Base-by-base conservation (phyloP, 2,888 invertebrate species). In the Harmothoe impar region DNA sequence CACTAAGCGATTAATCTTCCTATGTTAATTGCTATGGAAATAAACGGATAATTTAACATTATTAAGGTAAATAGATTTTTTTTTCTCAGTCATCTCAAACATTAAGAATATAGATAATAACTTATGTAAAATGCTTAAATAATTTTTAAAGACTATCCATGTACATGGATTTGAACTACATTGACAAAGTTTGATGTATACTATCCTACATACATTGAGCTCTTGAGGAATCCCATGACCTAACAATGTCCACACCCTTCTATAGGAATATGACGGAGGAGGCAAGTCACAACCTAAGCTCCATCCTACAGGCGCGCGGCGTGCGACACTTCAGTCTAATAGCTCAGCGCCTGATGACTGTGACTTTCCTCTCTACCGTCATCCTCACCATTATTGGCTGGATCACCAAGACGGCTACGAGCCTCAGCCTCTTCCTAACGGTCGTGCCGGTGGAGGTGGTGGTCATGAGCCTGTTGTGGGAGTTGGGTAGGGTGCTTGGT, bases 311-410 rank as follows among this genome's bases (percentile, higher is more conserved):
- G 15, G 94, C 96, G 1, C 94, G 94, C 91, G 96, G 96, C 35
- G 93, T 96, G 31, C 94, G 96, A 15, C 95, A 96, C 93, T 96
- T 95, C 92, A 93, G 94, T 72, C 91, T 96, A 89, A 94, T 96
- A 33, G 94, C 95, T 0, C 94, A 94, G 72, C 94, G 95, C 1
- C 92, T 96, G 33, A 93, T 94, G 10, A 94, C 94, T 43, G 91
- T 95, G 7, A 93, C 95, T 0, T 78, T 95, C 54, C 72, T 95
- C 17, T 93, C 94, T 5, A 95, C 94, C 1, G 56, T 95, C 12
- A 89, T 95, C 20, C 84, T 95, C 78, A 93, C 77, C 20, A 72
- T 92, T 0, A 92, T 96, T 33, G 94, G 94, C 78, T 96, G 95
- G 95, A 94, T 94, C 78, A 96, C 95, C 0, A 93, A 94, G 91